phyloP scores from a whole-genome alignment of 2,113 vertebrate genomes.

The Brienomyrus brachyistius region DNA sequence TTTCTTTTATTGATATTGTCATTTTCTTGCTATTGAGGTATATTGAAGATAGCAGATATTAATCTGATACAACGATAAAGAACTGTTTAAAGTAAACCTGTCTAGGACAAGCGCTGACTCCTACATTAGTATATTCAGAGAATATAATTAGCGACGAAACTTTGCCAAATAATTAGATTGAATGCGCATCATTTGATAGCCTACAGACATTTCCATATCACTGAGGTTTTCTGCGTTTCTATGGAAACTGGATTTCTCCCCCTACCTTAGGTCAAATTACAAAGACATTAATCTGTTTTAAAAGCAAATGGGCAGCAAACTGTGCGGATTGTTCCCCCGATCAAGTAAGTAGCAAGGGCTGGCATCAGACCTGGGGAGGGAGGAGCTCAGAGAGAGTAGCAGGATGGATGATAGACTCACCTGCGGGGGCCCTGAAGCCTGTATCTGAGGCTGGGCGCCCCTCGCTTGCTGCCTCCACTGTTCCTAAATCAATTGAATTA shows the following conservation, averaged over 20 bases:
- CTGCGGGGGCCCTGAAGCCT: neutral
- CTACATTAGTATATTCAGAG: neutral
- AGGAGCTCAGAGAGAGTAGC: neutral
- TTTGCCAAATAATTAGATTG: slow-evolving; percentile 4
- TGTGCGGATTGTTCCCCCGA: neutral
- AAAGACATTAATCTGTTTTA: neutral
- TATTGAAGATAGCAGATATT: neutral
- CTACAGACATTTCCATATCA: neutral
- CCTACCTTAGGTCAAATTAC: neutral
- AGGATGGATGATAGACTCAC: neutral
- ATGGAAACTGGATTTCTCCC: slow-evolving; percentile 8
- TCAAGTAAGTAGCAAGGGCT: neutral
- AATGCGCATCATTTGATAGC: neutral
- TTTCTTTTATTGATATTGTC: neutral
- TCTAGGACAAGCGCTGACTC: neutral
- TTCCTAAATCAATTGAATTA: neutral
- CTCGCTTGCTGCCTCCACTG: neutral
- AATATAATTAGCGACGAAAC: neutral
- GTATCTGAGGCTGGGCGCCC: neutral
- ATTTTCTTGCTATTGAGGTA: neutral
- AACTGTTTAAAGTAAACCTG: neutral
- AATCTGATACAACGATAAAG: neutral
- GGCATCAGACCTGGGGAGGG: neutral
- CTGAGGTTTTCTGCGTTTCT: slow-evolving; percentile 6
- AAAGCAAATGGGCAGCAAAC: neutral